Base-by-base conservation (phyloP, 1,140 invertebrate genomes). In the Matsumurasca onukii region DNA sequence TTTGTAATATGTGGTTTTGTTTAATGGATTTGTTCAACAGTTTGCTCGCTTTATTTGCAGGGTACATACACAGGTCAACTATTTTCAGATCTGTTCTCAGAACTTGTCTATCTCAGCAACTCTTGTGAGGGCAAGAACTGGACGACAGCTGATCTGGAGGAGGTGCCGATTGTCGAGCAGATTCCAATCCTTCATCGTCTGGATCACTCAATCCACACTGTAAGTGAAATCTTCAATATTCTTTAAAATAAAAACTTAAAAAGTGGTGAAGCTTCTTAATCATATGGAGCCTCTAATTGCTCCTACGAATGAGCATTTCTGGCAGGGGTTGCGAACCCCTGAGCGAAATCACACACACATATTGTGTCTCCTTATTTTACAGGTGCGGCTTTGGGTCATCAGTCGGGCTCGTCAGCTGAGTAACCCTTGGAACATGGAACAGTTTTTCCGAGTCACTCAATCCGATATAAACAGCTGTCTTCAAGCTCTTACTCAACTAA, bases 171-270 rank as follows among this genome's bases (percentile, higher is more conserved):
- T 3, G 88, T 90, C 0, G 91, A 92, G 75, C 90, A 92, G 79
- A 92, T 92, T 76, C 87, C 90, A 2, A 85, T 91, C 45, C 79
- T 92, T 2, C 90, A 92, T 76, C 82, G 90, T 75, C 80, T 91
- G 5, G 74, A 77, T 51, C 75, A 76, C 48, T 89, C 90, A 0
- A 83, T 92, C 13, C 55, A 64, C 34, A 65, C 62, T 9, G 62
- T n/a, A n/a, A n/a, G n/a, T n/a, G n/a, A n/a, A n/a, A n/a, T n/a
- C n/a, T n/a, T n/a, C n/a, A n/a, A n/a, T n/a, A n/a, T n/a, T n/a
- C n/a, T n/a, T n/a, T n/a, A n/a, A n/a, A n/a, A n/a, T n/a, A n/a
- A n/a, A n/a, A n/a, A n/a, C n/a, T n/a, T n/a, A n/a, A n/a, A n/a
- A n/a, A n/a, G n/a, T n/a, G n/a, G n/a, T n/a, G n/a, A n/a, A n/a